Evolutionary conservation across 2,797 vertebrate species (phyloP).

Genomic region (Taenioides sp.): DNA sequence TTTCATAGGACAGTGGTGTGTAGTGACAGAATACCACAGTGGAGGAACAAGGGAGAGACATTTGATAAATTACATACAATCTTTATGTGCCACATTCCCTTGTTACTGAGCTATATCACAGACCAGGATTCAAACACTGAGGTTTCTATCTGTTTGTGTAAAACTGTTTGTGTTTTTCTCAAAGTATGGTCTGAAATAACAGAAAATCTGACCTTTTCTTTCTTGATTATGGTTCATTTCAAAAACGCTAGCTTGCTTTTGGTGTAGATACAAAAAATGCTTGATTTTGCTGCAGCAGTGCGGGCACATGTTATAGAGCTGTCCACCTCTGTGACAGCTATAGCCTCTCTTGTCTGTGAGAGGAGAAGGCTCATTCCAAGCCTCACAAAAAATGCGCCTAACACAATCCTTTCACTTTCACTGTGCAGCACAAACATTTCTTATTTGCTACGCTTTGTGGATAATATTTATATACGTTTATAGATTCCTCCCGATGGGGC

Average conservation of each 20-base stretch:
- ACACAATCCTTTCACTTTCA: neutral
- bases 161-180: neutral
- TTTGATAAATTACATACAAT: neutral
- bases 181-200: neutral
- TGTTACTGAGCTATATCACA: neutral
- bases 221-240: slow-evolving; percentile 17
- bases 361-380: slow-evolving; percentile 38
- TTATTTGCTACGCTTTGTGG: neutral
- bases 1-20: neutral
- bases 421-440: neutral
- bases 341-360: slow-evolving; percentile 11
- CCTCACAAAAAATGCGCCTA: slow-evolving; percentile 18
- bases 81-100: neutral
- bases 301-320: slow-evolving; percentile 23
- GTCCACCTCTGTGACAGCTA: slow-evolving; percentile 23
- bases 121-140: neutral
- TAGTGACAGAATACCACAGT: neutral
- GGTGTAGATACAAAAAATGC: slow-evolving; percentile 1
- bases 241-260: slow-evolving; percentile 16
- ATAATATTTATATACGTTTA: neutral
- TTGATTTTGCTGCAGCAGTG: slow-evolving; percentile 13
- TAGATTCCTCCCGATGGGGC: neutral
- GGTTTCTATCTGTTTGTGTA: neutral
- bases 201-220: slow-evolving; percentile 5
- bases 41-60: neutral